phyloP scores from a whole-genome alignment of 2,113 vertebrate genomes.

The Cinclus mexicanus region DNA sequence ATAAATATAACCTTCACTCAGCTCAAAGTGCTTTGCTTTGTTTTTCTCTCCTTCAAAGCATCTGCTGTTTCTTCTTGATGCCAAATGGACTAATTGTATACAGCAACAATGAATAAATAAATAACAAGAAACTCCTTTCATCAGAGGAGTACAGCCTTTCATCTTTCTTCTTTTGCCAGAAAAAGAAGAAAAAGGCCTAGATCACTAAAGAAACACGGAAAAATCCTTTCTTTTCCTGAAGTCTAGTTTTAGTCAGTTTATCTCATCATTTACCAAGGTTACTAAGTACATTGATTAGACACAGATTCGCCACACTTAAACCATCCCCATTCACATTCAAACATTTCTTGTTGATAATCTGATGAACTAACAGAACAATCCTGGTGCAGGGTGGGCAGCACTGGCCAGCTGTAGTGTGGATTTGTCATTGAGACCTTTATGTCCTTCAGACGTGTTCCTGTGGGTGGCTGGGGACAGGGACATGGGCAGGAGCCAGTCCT shows the following conservation, averaged over 20 bases:
- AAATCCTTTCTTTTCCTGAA: neutral
- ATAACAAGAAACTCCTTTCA: slow-evolving; percentile 61
- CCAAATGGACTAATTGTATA: slow-evolving; percentile 52
- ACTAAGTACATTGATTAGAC: neutral
- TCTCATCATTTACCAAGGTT: neutral
- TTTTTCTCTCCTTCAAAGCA: slow-evolving; percentile 51
- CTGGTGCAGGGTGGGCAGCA: neutral
- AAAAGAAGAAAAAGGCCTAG: neutral
- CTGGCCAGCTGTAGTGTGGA: neutral
- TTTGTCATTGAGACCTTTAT: neutral
- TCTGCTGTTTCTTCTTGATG: slow-evolving; percentile 51
- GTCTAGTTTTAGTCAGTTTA: slow-evolving; percentile 21
- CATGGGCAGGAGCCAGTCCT: neutral
- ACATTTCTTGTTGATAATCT: neutral
- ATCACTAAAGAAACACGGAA: neutral
- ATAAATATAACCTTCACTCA: slow-evolving; percentile 37
- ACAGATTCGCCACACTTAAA: neutral
- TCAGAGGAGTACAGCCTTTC: slow-evolving; percentile 20
- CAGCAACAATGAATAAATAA: slow-evolving; percentile 56
- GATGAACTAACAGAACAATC: neutral
- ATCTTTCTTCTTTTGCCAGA: neutral
- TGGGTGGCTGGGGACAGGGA: neutral
- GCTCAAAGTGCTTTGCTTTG: slow-evolving; percentile 30
- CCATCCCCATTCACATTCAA: neutral
- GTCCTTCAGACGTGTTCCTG: neutral